Evolutionary conservation across 1,140 invertebrate species (phyloP), one percentile per base, ranked within the genome.

Genomic region (Aphidius ervi): DNA sequence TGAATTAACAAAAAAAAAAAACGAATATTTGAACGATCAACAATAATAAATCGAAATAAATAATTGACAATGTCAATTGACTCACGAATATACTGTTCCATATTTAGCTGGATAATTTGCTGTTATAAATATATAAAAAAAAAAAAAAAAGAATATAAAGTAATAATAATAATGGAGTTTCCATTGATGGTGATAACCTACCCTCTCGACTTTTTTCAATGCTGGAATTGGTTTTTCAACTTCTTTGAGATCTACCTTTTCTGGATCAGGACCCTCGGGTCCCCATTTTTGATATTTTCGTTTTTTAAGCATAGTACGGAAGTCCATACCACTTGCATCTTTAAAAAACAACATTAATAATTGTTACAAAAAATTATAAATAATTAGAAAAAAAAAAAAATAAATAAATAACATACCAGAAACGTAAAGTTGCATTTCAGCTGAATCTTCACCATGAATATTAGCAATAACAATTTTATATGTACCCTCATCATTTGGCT

Each of bases 281-380:
- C 83, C 90, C 92, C 94, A 97, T 85, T 96, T 95, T 69, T 92
- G 91, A 71, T 95, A 95, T 80, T 96, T 96, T 73, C 94, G 89
- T 81, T 97, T 96, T 78, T 98, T 98, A 62, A 99, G 83, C 89
- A 98, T 93, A 63, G 95, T 87, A 82, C 97, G 88, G 89, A 99
- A 99, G 81, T 99, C 97, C 90, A 99, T 94, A 70, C 93, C 94
- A 70, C 70, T 73, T n/a, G 69, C 66, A 40, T 74, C 68, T 71
- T 31, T 41, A 54, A 60, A 58, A 46, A 48, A 52, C 45, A 54
- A 46, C 20, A 55, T 65, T 41, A 46, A 37, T 7, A 54, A 16
- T 50, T 42, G 31, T 58, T 56, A 0, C 9, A 46, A 43, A 64
- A 50, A 41, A 60, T 7, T 4, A 8, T 10, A 55, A 40, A 60